These are phyloP conservation scores for Thelaira solivaga DNA, from an alignment of 2,888 invertebrate species.

Conservation along the genomic window DNA sequence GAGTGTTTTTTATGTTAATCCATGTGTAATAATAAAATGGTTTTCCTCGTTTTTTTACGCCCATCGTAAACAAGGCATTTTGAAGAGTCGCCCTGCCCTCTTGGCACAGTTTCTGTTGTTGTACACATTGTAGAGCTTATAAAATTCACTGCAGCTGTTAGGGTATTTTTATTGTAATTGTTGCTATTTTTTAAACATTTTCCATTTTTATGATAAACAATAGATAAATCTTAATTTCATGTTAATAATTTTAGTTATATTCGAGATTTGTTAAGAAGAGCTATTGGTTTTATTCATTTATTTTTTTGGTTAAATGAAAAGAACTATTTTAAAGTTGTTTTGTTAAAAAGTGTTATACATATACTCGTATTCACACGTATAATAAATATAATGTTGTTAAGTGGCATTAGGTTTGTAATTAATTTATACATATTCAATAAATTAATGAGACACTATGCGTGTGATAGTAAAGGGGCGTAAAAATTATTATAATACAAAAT, in stretches of 20 bases:
- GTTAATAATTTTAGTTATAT: constrained; percentile 39
- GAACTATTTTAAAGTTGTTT: neutral
- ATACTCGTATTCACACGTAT: too few species aligned
- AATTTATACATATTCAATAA: constrained; percentile 17
- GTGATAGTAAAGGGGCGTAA: constrained; percentile 32
- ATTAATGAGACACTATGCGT: neutral
- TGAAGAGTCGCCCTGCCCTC: too few species aligned
- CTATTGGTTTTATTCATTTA: neutral
- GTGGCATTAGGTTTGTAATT: constrained; percentile 45
- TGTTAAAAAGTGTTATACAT: neutral
- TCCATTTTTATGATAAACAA: neutral
- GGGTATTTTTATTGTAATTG: too few species aligned
- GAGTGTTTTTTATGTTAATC: too few species aligned
- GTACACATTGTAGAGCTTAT: too few species aligned
- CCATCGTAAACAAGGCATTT: too few species aligned
- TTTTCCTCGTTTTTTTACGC: too few species aligned
- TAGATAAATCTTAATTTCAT: constrained; percentile 24
- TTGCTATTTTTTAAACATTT: too few species aligned
- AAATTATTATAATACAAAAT: neutral
- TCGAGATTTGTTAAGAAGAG: constrained; percentile 33
- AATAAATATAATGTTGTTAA: constrained; percentile 36
- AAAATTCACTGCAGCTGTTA: too few species aligned
- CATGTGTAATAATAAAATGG: too few species aligned
- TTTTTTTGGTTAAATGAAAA: neutral
- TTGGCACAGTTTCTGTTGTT: too few species aligned